Conservation (phyloP, 2,797 vertebrate species). For the Myiothlypis coronata region DNA sequence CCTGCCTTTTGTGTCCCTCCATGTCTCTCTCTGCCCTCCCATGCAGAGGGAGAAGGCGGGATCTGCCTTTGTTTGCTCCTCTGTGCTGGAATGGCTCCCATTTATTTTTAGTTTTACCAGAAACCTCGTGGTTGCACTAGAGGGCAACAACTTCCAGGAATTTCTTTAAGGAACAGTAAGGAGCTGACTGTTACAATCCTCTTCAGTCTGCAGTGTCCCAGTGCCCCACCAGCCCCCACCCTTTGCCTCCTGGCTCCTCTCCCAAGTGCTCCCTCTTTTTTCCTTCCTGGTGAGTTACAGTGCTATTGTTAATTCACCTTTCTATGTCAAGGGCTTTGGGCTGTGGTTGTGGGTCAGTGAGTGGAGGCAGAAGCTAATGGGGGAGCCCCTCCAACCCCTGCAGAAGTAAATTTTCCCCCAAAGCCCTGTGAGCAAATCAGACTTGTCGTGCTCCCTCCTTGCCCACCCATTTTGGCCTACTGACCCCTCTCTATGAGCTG, state of each 20-base stretch:
- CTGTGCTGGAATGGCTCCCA: not conserved
- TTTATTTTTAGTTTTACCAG: not conserved
- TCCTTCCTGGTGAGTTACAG: not conserved
- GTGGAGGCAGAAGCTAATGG: not conserved
- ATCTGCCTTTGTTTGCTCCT: not conserved
- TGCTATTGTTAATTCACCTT: not conserved
- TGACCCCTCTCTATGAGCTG: not conserved
- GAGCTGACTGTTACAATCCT: not conserved
- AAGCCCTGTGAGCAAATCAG: not conserved
- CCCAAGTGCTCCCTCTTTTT: not conserved
- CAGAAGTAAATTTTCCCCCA: not conserved
- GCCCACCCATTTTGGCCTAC: not conserved
- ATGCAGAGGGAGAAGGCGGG: not conserved
- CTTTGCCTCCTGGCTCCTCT: not conserved
- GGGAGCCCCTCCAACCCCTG: not conserved
- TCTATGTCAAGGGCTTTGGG: not conserved
- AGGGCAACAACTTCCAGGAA: conserved; percentile 17
- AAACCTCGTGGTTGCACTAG: not conserved
- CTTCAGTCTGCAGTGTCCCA: not conserved
- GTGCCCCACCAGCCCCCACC: not conserved
- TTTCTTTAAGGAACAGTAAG: not conserved
- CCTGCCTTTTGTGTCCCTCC: not conserved
- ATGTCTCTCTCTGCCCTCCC: accelerated
- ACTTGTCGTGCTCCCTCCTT: not conserved
- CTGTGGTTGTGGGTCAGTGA: not conserved